Evolutionary conservation across 2,888 invertebrate genomes (phyloP).

Genomic region (Acanthopleura granulata): DNA sequence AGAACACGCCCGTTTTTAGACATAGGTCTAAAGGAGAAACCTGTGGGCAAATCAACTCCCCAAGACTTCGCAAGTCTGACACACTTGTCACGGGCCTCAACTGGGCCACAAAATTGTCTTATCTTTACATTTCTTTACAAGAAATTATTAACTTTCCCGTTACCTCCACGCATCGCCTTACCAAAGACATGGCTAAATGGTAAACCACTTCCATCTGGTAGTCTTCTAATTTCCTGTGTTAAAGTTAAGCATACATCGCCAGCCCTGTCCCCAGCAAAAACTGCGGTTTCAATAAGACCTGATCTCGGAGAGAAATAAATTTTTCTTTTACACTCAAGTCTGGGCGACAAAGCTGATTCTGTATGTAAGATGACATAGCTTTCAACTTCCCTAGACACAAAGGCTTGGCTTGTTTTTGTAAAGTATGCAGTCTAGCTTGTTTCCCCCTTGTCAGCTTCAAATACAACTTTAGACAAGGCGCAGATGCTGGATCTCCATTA

Average conservation of each 20-base stretch:
- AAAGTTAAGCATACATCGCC: not conserved
- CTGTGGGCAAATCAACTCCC: slow-evolving; percentile 1
- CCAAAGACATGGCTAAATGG: slow-evolving; percentile 19
- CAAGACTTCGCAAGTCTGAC: not conserved
- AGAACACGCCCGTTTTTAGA: too few relatives aligned
- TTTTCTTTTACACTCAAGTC: not conserved
- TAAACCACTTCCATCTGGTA: slow-evolving; percentile 20
- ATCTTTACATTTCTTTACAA: slow-evolving; percentile 12
- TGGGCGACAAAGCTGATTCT: not conserved
- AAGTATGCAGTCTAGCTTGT: slow-evolving; percentile 3
- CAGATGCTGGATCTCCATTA: slow-evolving; percentile 19
- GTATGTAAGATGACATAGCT: not conserved
- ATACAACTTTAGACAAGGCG: not conserved
- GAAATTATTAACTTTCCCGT: slow-evolving; percentile 4
- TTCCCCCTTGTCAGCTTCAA: not conserved
- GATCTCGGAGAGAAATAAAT: slow-evolving; percentile 6
- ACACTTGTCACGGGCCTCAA: slow-evolving; percentile 6
- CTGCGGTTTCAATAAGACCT: slow-evolving; percentile 17
- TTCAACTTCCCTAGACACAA: slow-evolving; percentile 14
- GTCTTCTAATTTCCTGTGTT: slow-evolving; percentile 13
- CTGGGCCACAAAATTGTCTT: slow-evolving; percentile 14
- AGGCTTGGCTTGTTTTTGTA: slow-evolving; percentile 16
- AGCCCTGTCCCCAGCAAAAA: slow-evolving; percentile 18
- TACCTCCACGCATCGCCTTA: slow-evolving; percentile 13
- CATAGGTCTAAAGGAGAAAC: slow-evolving; percentile 8